Evolutionary conservation across 2,113 vertebrate species (phyloP), one percentile per base, ranked within the genome.

Genomic region (Epinephelus moara): DNA sequence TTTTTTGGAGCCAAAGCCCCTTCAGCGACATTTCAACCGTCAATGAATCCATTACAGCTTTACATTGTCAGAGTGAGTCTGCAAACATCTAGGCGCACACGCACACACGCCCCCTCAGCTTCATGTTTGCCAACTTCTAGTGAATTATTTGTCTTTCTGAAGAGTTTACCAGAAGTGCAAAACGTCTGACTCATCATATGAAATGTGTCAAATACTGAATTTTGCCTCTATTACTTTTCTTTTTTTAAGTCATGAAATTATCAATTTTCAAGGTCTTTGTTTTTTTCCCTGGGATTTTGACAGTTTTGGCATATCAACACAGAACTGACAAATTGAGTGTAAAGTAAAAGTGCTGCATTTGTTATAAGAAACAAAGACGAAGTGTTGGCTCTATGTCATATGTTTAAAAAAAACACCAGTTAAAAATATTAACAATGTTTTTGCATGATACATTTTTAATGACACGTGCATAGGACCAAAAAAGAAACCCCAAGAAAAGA

Each of bases 61-160:
- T 14, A 18, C 13, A n/a, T 19, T 19, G 18, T 47, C 6, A 37
- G 33, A 7, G 6, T 37, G 33, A 37, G 33, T 37, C 33, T 37
- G 62, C 60, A 70, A 25, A 68, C 40, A 59, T 37, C 6, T 37
- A 37, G 17, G 42, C 30, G 30, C 61, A 63, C 18, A 42, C 33
- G 3, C 61, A 25, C 40, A 45, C 14, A 49, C 10, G 2, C n/a
- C 49, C 52, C 59, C 23, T 60, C 45, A 4, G 23, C 47, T 78
- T 27, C 0, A 0, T 61, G 70, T 55, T 60, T 1, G 49, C 27
- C 25, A 71, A 33, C 76, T 60, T n/a, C 8, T 3, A 19, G 50
- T 40, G 14, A 70, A 60, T 52, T 52, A 49, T 49, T 68, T 70
- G n/a, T 53, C 47, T 66, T 67, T 45, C 55, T 69, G 27, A 10